A percentile compares a stretch with the other conserved stretches of the same genome.
Conservation (phyloP, 2,888 invertebrate genomes). For the Conops quadrifasciatus region DNA sequence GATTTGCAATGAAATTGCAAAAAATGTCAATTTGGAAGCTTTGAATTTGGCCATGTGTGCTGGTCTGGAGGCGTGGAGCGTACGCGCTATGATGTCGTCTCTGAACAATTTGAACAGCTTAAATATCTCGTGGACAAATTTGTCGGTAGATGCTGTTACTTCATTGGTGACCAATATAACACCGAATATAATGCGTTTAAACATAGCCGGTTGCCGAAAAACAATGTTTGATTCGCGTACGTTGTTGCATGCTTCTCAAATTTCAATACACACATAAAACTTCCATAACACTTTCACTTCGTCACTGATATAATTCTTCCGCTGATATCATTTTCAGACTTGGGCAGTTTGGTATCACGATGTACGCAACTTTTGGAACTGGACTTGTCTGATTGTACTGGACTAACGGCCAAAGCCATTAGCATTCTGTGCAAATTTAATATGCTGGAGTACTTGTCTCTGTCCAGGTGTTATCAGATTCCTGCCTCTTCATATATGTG, state of each 20-base stretch:
- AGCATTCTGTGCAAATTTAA: constrained; percentile 69
- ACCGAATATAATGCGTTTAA: constrained; percentile 74
- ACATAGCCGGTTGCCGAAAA: constrained; percentile 83
- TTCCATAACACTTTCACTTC: background rate
- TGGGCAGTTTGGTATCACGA: constrained; percentile 71
- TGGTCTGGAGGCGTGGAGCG: constrained; percentile 73
- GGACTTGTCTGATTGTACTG: constrained; percentile 88
- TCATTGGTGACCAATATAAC: constrained; percentile 73
- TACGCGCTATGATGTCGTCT: constrained; percentile 71
- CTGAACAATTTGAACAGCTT: constrained; percentile 67
- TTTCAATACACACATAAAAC: background rate
- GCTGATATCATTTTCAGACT: constrained; percentile 70
- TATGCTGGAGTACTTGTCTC: constrained; percentile 78
- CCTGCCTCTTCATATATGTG: constrained; percentile 75
- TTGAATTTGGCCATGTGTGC: constrained; percentile 85
- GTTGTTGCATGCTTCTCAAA: constrained; percentile 51
- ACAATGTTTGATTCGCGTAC: constrained; percentile 79
- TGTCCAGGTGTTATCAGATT: constrained; percentile 84
- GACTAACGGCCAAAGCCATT: constrained; percentile 72
- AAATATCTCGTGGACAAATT: constrained; percentile 84
- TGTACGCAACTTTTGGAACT: constrained; percentile 82
- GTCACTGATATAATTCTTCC: constrained; percentile 46
- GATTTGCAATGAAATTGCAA: constrained; percentile 74
- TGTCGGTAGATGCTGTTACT: constrained; percentile 71
- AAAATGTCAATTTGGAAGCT: constrained; percentile 76